Base-by-base conservation (phyloP, 2,113 vertebrate species). In the Callipepla squamata region DNA sequence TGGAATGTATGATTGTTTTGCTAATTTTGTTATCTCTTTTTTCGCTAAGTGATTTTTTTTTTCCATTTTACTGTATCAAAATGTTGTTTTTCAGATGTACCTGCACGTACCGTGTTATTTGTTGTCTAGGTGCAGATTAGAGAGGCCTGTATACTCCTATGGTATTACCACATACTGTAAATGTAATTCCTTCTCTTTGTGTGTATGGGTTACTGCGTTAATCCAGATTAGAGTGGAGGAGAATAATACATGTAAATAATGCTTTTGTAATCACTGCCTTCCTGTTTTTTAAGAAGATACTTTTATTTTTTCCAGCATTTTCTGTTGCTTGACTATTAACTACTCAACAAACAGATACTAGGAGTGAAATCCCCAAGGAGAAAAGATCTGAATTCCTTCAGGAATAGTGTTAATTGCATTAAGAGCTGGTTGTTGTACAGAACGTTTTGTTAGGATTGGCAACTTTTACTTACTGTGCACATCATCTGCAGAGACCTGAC, bases 171-270 rank as follows among this genome's bases (percentile, higher is more conserved):
- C 1, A 2, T 65, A 70, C 66, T 78, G 17, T 50, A 77, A 81
- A 53, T 63, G 21, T 78, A 86, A 77, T 86, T 86, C 44, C 18
- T 73, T 95, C 55, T 85, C 26, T 59, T 77, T 67, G 50, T 55
- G 55, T 51, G 63, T 47, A 70, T 86, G 30, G 51, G 25, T 87
- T 81, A 40, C 21, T 63, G 13, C 16, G 76, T 58, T 63, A 85
- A 79, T 85, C 0, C 0, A 61, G 58, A 13, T 72, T 65, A 38
- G 1, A 23, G 14, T 17, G 14, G 10, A 68, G 85, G 81, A 79
- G 22, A 53, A 13, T 21, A 69, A 14, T 26, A 30, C 2, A 42
- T 53, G 9, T 42, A n/a, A 73, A 23, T 42, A 74, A 61, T 23
- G 11, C 59, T 6, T 40, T 68, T 81, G 18, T 20, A 79, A 23